Percentiles rank a stretch among this genome's conserved stretches.
Conservation (phyloP, 2,888 invertebrate genomes). For the Caenorhabditis doughertyi region DNA sequence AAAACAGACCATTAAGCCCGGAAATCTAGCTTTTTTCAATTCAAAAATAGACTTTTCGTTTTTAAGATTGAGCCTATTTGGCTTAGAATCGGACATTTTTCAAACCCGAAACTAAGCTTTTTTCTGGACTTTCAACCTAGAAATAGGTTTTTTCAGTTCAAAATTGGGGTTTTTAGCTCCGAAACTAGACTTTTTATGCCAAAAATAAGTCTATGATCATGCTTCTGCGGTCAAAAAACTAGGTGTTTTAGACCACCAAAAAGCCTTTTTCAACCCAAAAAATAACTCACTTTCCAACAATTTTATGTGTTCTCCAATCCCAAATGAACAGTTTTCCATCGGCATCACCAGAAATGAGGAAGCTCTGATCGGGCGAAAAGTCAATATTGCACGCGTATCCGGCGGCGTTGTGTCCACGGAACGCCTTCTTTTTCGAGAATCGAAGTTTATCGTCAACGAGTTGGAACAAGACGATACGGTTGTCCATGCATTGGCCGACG, state of each 20-base stretch:
- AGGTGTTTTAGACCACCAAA: not conserved
- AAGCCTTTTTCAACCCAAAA: not conserved
- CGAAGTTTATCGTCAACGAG: slow-evolving; percentile 95
- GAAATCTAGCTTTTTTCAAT: no score
- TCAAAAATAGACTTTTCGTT: no score
- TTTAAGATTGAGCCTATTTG: no score
- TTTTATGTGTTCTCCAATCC: slow-evolving; percentile 99
- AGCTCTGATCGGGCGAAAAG: slow-evolving; percentile 99
- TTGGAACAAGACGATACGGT: slow-evolving; percentile 97
- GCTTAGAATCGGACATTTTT: no score
- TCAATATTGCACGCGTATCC: slow-evolving; percentile 98
- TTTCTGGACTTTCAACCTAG: no score
- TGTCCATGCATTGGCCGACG: slow-evolving; percentile 99
- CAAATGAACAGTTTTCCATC: slow-evolving; percentile 99
- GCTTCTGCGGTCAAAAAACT: no score
- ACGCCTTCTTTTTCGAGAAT: slow-evolving; percentile 97
- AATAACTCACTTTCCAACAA: slow-evolving; percentile 88
- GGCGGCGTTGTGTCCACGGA: slow-evolving; percentile 98
- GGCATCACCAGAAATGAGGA: slow-evolving; percentile 97
- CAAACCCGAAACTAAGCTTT: no score
- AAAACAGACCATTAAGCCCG: no score
- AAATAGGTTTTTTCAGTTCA: not conserved
- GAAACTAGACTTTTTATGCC: no score
- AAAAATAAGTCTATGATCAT: no score
- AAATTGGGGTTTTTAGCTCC: no score